Evolutionary conservation across 2,797 vertebrate species (phyloP), one percentile per base, ranked within the genome.

Genomic region (Uromys caudimaculatus): DNA sequence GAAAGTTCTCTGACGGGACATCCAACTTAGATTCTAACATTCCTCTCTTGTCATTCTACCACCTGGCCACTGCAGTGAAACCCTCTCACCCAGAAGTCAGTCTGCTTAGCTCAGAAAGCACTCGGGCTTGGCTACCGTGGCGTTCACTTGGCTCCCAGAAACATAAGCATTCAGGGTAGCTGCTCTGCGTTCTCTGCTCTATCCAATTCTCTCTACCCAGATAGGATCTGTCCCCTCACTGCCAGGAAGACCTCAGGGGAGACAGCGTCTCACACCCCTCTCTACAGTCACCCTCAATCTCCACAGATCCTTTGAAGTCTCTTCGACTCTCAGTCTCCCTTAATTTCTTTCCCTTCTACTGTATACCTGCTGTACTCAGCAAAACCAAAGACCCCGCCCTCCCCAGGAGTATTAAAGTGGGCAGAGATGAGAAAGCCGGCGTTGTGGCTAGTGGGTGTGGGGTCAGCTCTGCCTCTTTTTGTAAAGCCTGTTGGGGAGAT

Each of bases 71-170:
- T 84, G 52, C 29, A 35, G 69, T 64, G 50, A 44, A 16, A 69
- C 62, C 64, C n/a, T 90, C 76, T 75, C 44, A 58, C n/a, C 67
- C 77, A 84, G 75, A 79, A 92, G 54, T 76, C 71, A 89, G 41
- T 52, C 64, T 47, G 50, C 56, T 79, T 60, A 29, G 27, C 19
- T 71, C 76, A 78, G 67, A 83, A 87, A 32, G n/a, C 14, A 19
- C 27, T 47, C 29, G 44, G 56, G 47, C 52, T 52, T 73, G 58
- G 78, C 54, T 77, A 78, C 84, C 32, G 7, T 29, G 35, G n/a
- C 56, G 23, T 76, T 73, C 62, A 6, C 69, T 38, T 64, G 89
- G 78, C 89, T 85, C 89, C 86, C 50, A 75, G 50, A 44, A 84
- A 35, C 24, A 54, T 6, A 10, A 0, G 4, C 17, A 4, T 67